Evolutionary conservation across 2,113 vertebrate species (phyloP).

Genomic region (Myotis lucifugus): DNA sequence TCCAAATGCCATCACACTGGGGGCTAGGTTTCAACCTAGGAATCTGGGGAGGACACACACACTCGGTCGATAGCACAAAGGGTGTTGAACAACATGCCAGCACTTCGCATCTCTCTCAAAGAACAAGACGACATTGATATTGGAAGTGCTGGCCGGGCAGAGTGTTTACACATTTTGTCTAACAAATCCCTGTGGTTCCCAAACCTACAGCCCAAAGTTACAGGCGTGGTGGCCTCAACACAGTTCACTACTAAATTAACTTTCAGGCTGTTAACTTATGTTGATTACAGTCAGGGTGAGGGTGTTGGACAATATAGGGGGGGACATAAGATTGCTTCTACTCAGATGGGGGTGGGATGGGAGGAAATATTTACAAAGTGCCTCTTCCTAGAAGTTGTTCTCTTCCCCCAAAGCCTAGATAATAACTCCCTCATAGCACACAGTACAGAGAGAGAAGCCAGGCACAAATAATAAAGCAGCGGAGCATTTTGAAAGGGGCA

Average conservation of each 20-base stretch:
- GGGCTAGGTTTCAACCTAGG: not conserved
- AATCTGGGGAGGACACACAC: not conserved
- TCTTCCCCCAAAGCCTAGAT: not conserved
- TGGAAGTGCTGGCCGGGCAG: not conserved
- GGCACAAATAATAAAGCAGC: conserved; percentile 33
- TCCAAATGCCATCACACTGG: not conserved
- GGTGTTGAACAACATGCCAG: not conserved
- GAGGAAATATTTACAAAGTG: not conserved
- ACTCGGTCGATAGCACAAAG: not conserved
- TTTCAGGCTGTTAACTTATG: not conserved
- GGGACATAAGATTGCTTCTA: not conserved
- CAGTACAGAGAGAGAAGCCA: not conserved
- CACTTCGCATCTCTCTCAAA: not conserved
- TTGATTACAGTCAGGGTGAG: not conserved
- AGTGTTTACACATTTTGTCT: not conserved
- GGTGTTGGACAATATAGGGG: not conserved
- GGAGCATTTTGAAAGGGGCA: conserved; percentile 21
- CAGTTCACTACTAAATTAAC: not conserved
- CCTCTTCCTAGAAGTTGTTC: not conserved
- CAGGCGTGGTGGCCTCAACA: not conserved
- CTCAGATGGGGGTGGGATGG: not conserved
- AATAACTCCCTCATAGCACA: not conserved
- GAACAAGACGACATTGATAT: not conserved
- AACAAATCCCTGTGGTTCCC: not conserved
- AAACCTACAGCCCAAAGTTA: not conserved